These are phyloP conservation scores for Caradrina kadenii DNA, from an alignment of 2,888 invertebrate genomes.

Conservation along the genomic window DNA sequence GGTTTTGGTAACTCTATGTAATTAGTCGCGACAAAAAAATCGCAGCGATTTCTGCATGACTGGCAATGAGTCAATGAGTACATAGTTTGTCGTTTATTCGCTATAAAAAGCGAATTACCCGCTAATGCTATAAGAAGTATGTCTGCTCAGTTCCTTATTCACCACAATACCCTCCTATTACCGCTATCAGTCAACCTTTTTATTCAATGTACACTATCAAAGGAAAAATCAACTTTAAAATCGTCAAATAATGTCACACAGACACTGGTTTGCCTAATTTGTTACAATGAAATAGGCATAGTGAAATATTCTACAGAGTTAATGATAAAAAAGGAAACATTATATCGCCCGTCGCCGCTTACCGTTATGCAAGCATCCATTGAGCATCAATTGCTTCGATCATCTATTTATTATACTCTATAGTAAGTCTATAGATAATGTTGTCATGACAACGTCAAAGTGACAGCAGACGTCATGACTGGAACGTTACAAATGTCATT, in stretches of 20 bases:
- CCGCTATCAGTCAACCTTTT: constrained; percentile 57
- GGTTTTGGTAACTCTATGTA: not conserved
- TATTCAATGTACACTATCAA: constrained; percentile 43
- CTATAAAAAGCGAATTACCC: not conserved
- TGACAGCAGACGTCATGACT: constrained; percentile 46
- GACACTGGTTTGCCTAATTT: constrained; percentile 65
- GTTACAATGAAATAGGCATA: constrained; percentile 82
- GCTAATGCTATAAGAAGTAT: not conserved
- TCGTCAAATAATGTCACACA: constrained; percentile 70
- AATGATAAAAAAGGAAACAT: constrained; percentile 77
- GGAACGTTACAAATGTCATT: constrained; percentile 50
- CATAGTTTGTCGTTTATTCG: not conserved
- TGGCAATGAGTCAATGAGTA: not conserved
- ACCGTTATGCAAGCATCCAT: constrained; percentile 63
- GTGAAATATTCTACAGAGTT: constrained; percentile 80
- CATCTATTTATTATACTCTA: constrained; percentile 30
- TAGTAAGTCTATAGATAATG: constrained; percentile 36
- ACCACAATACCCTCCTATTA: constrained; percentile 30
- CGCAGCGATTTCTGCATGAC: not conserved
- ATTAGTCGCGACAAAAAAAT: not conserved
- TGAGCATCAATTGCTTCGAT: constrained; percentile 65
- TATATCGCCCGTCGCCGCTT: constrained; percentile 68
- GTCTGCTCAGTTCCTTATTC: constrained; percentile 10
- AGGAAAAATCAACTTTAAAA: constrained; percentile 33
- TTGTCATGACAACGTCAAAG: constrained; percentile 48